Percentiles rank a stretch among this genome's conserved stretches.
Evolutionary conservation across 2,888 invertebrate genomes (phyloP).

Genomic region (Chymomyza amoena): DNA sequence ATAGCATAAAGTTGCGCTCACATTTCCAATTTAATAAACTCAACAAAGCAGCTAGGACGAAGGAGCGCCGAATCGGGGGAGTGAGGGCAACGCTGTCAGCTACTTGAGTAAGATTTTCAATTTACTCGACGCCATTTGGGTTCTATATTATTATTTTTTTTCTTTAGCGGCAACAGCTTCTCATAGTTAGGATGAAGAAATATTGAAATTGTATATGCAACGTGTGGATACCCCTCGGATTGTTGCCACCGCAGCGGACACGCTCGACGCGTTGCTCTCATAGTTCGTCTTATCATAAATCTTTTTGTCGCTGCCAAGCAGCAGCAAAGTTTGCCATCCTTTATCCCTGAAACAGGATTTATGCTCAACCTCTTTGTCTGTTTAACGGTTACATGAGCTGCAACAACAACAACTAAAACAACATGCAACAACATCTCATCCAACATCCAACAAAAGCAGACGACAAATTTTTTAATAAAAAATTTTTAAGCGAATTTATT

Average conservation of each 20-base stretch:
- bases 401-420: background rate
- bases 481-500: background rate
- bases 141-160: slow-evolving; percentile 7
- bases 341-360: background rate
- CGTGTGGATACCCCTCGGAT: background rate
- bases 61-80: background rate
- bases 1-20: slow-evolving; percentile 23
- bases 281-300: slow-evolving; percentile 65
- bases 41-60: slow-evolving; percentile 2
- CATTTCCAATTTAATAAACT: slow-evolving; percentile 59
- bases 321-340: background rate
- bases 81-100: slow-evolving; percentile 28
- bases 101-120: slow-evolving; percentile 66
- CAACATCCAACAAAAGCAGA: background rate
- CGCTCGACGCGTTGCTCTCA: slow-evolving; percentile 39
- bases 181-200: slow-evolving; percentile 51
- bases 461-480: background rate
- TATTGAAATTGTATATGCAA: slow-evolving; percentile 65
- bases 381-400: background rate
- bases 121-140: slow-evolving; percentile 32
- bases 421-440: no score
- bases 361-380: background rate
- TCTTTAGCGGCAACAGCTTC: slow-evolving; percentile 11
- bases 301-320: slow-evolving; percentile 41
- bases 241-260: background rate